Evolutionary conservation across 2,797 vertebrate genomes (phyloP).

Genomic region (Gymnothorax reevesii): DNA sequence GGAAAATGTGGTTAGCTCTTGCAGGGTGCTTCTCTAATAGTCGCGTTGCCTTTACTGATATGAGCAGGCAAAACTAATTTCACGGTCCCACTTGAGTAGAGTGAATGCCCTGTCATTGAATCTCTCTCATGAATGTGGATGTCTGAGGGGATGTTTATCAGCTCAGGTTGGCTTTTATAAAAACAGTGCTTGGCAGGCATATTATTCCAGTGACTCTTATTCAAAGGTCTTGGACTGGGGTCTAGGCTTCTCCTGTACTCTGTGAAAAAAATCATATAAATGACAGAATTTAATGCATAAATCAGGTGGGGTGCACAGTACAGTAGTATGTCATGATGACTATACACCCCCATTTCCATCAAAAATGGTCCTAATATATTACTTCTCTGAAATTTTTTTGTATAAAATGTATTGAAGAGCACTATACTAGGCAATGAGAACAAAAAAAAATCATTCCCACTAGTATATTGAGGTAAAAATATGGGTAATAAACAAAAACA

Average conservation of each 20-base stretch:
- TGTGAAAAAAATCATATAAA: slow-evolving; percentile 9
- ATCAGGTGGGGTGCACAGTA: not conserved
- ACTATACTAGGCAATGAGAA: too few species aligned
- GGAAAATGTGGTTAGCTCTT: slow-evolving; percentile 44
- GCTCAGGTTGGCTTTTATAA: slow-evolving; percentile 5
- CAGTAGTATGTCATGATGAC: too few species aligned
- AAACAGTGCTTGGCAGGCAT: not conserved
- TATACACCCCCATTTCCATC: too few species aligned
- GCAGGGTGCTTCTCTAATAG: slow-evolving; percentile 7
- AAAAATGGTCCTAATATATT: too few species aligned
- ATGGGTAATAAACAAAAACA: too few species aligned
- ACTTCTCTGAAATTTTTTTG: too few species aligned
- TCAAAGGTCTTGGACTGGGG: not conserved
- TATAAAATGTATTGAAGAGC: too few species aligned
- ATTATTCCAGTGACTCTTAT: slow-evolving; percentile 14
- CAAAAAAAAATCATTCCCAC: too few species aligned
- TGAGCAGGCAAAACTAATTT: slow-evolving; percentile 41
- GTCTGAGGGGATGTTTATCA: slow-evolving; percentile 17
- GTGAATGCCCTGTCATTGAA: slow-evolving; percentile 13
- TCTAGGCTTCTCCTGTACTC: not conserved
- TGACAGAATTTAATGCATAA: not conserved
- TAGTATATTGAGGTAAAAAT: too few species aligned
- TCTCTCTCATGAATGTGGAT: slow-evolving; percentile 19
- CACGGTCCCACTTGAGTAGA: slow-evolving; percentile 42
- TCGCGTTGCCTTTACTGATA: slow-evolving; percentile 37